These are phyloP conservation scores for Tanaodytes sp. DNA, from an alignment of 2,888 invertebrate species.

Conservation along the genomic window DNA sequence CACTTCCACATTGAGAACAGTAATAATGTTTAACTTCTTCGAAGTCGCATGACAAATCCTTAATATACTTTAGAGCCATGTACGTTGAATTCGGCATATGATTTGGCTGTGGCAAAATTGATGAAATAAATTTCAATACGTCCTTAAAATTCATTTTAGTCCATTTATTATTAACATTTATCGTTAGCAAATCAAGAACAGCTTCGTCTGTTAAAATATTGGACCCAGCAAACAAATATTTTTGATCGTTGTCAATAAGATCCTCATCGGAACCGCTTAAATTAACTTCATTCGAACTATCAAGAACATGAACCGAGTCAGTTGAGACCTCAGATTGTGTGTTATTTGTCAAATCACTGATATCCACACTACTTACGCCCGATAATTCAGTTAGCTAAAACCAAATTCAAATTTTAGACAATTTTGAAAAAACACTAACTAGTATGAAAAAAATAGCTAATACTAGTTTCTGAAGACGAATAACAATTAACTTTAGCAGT, in stretches of 20 bases:
- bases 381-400: too few species aligned
- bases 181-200: neutral
- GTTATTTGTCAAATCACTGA: too few species aligned
- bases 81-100: conserved; percentile 24
- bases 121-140: conserved; percentile 1
- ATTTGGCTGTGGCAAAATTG: conserved; percentile 27
- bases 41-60: neutral
- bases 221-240: neutral
- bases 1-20: neutral
- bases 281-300: too few species aligned
- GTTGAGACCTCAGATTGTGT: too few species aligned
- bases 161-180: neutral
- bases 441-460: too few species aligned
- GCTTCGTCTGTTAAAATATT: neutral
- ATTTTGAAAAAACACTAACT: too few species aligned
- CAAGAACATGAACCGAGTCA: too few species aligned
- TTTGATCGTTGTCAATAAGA: neutral
- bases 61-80: conserved; percentile 20
- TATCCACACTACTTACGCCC: too few species aligned
- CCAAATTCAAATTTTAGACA: too few species aligned
- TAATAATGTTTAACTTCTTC: conserved; percentile 13
- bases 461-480: too few species aligned
- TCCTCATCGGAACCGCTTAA: too few species aligned
- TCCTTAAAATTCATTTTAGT: conserved; percentile 3
- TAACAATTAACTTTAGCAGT: too few species aligned